phyloP scores from a whole-genome alignment of 1,140 invertebrate species.

The Zaprionus vittiger region DNA sequence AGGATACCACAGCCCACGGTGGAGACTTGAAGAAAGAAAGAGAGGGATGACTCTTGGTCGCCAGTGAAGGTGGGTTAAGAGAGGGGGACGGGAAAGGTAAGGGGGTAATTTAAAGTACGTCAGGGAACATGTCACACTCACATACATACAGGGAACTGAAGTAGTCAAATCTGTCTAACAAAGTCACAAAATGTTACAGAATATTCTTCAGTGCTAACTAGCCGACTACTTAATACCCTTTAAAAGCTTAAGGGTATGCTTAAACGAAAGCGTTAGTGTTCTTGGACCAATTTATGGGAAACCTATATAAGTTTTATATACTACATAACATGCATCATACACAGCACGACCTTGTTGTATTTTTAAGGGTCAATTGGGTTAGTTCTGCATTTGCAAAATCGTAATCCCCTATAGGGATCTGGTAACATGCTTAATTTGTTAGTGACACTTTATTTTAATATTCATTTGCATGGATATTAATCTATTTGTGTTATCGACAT shows the following conservation, averaged over 20 bases:
- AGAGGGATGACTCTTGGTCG: neutral
- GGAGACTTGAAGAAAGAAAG: neutral
- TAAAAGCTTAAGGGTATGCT: neutral
- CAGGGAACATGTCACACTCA: neutral
- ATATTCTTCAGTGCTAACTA: neutral
- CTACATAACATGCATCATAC: too few relatives aligned
- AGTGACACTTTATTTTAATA: too few relatives aligned
- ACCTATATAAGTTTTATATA: too few relatives aligned
- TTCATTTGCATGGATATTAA: too few relatives aligned
- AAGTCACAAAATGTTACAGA: neutral
- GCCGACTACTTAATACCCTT: neutral
- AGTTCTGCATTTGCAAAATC: too few relatives aligned
- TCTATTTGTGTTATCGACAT: too few relatives aligned
- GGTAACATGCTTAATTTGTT: too few relatives aligned
- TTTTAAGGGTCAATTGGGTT: too few relatives aligned
- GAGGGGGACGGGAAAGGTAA: neutral
- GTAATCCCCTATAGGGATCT: too few relatives aligned
- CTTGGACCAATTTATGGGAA: too few relatives aligned
- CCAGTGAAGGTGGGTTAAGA: neutral
- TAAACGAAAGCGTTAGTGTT: too few relatives aligned
- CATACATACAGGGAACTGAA: neutral
- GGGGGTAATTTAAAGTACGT: neutral
- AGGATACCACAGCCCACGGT: neutral
- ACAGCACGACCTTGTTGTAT: too few relatives aligned
- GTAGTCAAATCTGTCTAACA: neutral